Conservation (phyloP, 2,797 vertebrate genomes). For the Aphelocoma californica region DNA sequence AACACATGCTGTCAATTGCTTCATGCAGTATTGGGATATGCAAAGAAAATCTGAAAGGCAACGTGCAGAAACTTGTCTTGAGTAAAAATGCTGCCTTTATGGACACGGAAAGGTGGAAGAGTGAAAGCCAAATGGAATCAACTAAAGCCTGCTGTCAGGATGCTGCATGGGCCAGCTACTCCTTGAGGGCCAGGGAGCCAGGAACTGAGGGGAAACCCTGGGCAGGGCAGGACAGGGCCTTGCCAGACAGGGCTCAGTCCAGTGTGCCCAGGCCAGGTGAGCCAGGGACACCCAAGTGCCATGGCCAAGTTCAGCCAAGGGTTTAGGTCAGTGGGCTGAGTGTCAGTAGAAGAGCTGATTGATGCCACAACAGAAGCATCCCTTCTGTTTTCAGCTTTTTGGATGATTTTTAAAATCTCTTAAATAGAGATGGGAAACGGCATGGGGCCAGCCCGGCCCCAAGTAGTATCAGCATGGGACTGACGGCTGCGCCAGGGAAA, state of each 20-base stretch:
- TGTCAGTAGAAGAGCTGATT: not conserved
- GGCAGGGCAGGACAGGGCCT: not conserved
- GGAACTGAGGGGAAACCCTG: fast-evolving
- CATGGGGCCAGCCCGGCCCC: no score
- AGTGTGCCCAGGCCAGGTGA: not conserved
- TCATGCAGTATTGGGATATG: not conserved
- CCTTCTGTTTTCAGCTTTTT: not conserved
- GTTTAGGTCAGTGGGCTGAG: not conserved
- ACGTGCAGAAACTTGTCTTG: not conserved
- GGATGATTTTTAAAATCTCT: not conserved
- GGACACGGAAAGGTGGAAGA: not conserved
- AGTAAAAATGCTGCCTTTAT: not conserved
- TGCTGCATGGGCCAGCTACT: not conserved
- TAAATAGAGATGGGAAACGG: not conserved
- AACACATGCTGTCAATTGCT: not conserved
- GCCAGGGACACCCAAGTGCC: not conserved
- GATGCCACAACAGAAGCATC: not conserved
- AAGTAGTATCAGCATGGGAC: no score
- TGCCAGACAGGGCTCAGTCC: not conserved
- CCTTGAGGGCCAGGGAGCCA: not conserved
- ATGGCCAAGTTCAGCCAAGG: not conserved
- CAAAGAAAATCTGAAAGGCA: not conserved
- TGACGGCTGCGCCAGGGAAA: no score
- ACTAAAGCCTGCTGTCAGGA: not conserved
- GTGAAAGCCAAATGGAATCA: not conserved